A percentile compares a stretch with the other conserved stretches of the same genome.
Conservation (phyloP, 2,797 vertebrate species). For the Melopsittacus undulatus region DNA sequence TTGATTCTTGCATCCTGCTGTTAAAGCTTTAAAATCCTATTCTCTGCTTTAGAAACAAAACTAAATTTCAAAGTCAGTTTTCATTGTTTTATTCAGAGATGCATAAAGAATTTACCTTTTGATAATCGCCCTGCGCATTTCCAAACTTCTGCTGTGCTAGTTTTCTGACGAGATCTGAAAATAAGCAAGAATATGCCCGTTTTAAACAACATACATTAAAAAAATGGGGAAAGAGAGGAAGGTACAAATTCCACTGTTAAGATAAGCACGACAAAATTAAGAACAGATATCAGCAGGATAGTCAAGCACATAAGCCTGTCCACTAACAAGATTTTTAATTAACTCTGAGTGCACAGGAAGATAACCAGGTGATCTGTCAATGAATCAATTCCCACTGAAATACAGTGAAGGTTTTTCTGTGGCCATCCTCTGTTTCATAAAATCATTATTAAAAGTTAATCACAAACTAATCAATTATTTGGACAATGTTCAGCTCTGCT, state of each 20-base stretch:
- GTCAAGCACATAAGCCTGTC: background rate
- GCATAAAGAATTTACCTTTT: constrained; percentile 78
- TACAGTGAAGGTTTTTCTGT: background rate
- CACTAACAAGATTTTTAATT: background rate
- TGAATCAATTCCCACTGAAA: background rate
- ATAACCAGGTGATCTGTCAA: background rate
- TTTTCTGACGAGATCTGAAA: constrained; percentile 78
- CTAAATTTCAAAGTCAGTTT: background rate
- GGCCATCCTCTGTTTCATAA: background rate
- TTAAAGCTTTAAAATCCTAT: background rate
- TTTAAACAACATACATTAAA: constrained; percentile 16
- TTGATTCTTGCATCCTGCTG: background rate
- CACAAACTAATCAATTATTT: background rate
- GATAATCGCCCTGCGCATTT: constrained; percentile 65
- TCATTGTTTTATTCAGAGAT: background rate
- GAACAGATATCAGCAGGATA: background rate
- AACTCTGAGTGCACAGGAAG: background rate
- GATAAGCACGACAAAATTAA: background rate
- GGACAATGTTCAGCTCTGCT: background rate
- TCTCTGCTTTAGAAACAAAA: background rate
- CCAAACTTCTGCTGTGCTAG: constrained; percentile 74
- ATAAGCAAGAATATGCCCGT: constrained; percentile 63
- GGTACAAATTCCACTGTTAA: background rate
- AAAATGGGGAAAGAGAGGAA: background rate
- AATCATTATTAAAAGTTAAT: background rate